These are phyloP conservation scores for Puffinus mauretanicus DNA, from an alignment of 2,113 vertebrate species.

Conservation along the genomic window DNA sequence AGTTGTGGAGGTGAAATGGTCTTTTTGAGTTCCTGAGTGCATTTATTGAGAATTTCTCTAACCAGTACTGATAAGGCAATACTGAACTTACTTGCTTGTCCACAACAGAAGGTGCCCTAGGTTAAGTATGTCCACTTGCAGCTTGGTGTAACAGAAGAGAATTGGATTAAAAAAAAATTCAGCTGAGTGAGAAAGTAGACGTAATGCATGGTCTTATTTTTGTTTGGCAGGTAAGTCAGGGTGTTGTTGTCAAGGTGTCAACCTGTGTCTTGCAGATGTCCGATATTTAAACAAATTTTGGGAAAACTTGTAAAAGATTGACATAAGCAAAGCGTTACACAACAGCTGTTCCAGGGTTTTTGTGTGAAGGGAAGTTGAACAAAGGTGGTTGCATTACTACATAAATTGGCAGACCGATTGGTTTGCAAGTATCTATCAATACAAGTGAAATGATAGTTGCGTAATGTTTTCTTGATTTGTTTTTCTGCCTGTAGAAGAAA, in stretches of 20 bases:
- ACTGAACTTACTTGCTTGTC: neutral
- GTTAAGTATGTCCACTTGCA: neutral
- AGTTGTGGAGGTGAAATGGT: neutral
- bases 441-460: conserved; percentile 8
- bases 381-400: neutral
- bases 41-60: neutral
- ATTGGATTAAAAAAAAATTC: neutral
- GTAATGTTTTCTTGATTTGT: conserved; percentile 45
- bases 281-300: neutral
- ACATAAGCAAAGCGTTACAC: neutral
- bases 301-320: neutral
- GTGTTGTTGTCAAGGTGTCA: neutral
- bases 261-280: neutral
- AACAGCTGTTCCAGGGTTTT: neutral
- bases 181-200: neutral
- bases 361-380: neutral
- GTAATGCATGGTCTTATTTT: neutral
- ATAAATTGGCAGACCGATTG: neutral
- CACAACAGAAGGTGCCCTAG: neutral
- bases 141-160: neutral
- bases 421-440: neutral
- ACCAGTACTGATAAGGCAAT: neutral
- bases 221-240: neutral
- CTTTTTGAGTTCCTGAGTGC: neutral
- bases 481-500: conserved; percentile 19